A percentile compares a stretch with the other conserved stretches of the same genome.
phyloP scores from a whole-genome alignment of 2,113 vertebrate genomes.

The Leptobrachium ailaonicum region DNA sequence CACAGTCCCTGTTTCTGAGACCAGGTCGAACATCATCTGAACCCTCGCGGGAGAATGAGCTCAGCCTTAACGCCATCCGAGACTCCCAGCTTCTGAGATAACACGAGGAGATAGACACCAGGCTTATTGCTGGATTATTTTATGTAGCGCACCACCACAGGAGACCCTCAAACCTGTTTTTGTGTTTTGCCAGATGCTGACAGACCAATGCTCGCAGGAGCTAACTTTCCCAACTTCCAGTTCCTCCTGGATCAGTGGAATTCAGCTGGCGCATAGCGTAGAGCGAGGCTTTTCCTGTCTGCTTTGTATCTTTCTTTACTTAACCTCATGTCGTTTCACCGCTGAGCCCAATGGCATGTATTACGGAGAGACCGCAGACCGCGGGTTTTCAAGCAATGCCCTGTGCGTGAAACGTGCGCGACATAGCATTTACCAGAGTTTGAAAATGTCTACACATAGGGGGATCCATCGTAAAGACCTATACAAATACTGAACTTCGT shows the following conservation, averaged over 20 bases:
- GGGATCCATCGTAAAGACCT: too few species aligned
- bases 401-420: too few species aligned
- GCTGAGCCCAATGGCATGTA: background rate
- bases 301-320: background rate
- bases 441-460: too few species aligned
- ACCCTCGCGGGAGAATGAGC: constrained; percentile 20
- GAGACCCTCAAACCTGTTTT: constrained; percentile 22
- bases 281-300: background rate
- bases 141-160: constrained; percentile 9
- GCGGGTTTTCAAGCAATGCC: background rate
- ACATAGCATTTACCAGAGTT: too few species aligned
- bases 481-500: too few species aligned
- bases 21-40: background rate
- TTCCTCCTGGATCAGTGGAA: background rate
- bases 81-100: constrained; percentile 15
- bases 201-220: constrained; percentile 6
- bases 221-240: background rate
- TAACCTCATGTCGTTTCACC: background rate
- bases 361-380: background rate
- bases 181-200: background rate
- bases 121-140: constrained; percentile 11
- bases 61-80: constrained; percentile 26
- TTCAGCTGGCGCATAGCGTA: background rate
- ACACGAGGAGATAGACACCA: constrained; percentile 12
- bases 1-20: background rate